These are phyloP conservation scores for Chunga burmeisteri DNA, from an alignment of 2,113 vertebrate species.

Conservation along the genomic window DNA sequence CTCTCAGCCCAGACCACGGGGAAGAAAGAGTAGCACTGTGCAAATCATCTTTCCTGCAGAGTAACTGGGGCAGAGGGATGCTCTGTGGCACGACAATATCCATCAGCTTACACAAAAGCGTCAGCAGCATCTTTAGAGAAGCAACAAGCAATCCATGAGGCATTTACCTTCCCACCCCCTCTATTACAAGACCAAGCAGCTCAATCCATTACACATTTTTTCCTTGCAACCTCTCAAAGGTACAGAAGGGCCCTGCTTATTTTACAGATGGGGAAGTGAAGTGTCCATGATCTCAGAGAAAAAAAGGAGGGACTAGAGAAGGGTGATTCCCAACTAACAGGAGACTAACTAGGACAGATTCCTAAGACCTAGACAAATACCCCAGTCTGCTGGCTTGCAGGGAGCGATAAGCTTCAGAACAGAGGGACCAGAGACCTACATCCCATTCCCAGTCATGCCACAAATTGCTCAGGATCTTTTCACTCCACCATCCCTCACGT, in stretches of 20 bases:
- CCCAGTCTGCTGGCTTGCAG: not conserved
- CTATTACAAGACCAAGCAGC: not conserved
- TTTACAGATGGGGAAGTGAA: not conserved
- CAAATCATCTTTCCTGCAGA: not conserved
- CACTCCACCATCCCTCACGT: not conserved
- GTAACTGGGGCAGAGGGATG: not conserved
- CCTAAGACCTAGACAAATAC: not conserved
- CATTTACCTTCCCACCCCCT: not conserved
- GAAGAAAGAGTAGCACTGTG: fast-evolving
- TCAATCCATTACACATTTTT: not conserved
- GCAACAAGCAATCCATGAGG: fast-evolving
- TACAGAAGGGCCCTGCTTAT: not conserved
- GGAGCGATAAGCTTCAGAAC: not conserved
- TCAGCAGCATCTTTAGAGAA: not conserved
- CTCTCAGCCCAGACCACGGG: not conserved
- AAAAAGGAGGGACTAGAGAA: not conserved
- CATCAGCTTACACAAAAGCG: not conserved
- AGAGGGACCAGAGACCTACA: not conserved
- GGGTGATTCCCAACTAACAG: not conserved
- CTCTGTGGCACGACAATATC: not conserved
- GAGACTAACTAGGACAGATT: not conserved
- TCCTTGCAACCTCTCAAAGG: not conserved
- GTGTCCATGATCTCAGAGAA: not conserved
- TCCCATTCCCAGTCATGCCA: not conserved
- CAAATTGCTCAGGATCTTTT: not conserved